Percentiles rank a stretch among this genome's conserved stretches.
phyloP scores from a whole-genome alignment of 2,797 vertebrate genomes.

The Thunnus albacares region DNA sequence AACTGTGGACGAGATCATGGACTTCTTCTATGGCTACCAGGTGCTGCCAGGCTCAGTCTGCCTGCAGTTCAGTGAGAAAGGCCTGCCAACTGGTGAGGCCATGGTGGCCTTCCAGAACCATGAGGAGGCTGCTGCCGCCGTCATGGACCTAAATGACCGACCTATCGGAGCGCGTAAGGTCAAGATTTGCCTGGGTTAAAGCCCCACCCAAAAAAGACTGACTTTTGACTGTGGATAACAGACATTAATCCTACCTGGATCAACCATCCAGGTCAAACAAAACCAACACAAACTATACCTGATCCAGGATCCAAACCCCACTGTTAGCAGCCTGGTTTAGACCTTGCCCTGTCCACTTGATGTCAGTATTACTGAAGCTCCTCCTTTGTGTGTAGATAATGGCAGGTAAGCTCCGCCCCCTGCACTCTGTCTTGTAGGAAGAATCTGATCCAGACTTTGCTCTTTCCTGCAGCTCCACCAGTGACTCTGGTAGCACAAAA shows the following conservation, averaged over 20 bases:
- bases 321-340: conserved; percentile 7
- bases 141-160: conserved; percentile 98
- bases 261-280: conserved; percentile 30
- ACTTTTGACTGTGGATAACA: conserved; percentile 37
- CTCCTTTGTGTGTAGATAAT: conserved; percentile 47
- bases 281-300: conserved; percentile 22
- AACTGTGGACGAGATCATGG: conserved; percentile 97
- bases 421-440: conserved; percentile 37
- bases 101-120: conserved; percentile 99
- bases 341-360: conserved; percentile 11
- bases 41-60: conserved; percentile 97
- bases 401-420: conserved; percentile 51
- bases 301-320: conserved; percentile 21
- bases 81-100: conserved; percentile 97
- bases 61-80: conserved; percentile 97
- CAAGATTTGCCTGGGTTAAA: conserved; percentile 95
- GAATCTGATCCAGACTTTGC: conserved; percentile 36
- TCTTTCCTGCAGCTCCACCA: conserved; percentile 51
- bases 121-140: conserved; percentile 96
- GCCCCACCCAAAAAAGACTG: not conserved
- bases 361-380: conserved; percentile 37
- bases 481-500: conserved; percentile 60
- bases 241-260: conserved; percentile 20
- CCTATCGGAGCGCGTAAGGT: conserved; percentile 99
- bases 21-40: conserved; percentile 99